Evolutionary conservation across 2,797 vertebrate genomes (phyloP), one percentile per base, ranked within the genome.

Genomic region (Peromyscus attwateri): DNA sequence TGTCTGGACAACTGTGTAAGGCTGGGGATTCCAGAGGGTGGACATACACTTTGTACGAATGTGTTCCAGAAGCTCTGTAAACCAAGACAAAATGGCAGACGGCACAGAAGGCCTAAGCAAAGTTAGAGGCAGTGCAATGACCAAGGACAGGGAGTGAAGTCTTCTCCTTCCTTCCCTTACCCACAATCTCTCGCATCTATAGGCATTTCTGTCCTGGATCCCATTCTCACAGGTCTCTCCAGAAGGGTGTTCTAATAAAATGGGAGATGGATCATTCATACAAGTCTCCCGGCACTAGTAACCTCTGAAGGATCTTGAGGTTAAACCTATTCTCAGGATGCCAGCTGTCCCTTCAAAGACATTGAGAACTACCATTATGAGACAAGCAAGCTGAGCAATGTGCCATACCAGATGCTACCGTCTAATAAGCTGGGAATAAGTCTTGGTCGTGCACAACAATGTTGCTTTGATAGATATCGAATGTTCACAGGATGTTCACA

Each of bases 301-400:
- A 91, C 40, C 73, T 84, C 81, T 40, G 31, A 46, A 87, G 76
- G 60, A 84, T 49, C 76, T 84, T 49, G 16, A 94, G 37, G 70
- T 77, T 89, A 97, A 94, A 83, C 12, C 6, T 83, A 68, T 87
- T 73, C 91, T 64, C 14, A 57, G 92, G 93, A 97, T 68, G n/a
- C 82, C 4, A 85, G 60, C 55, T 46, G 21, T 76, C 91, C 90
- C 60, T 95, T 60, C 60, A 81, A 93, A 93, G 40, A 85, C 34
- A 82, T 70, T 40, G 66, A 95, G 85, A 95, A 89, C 52, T 57
- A 91, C 87, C 60, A 57, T 76, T 76, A 70, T 25, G 29, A 95
- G 25, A 91, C 85, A 95, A 94, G 73, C 52, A 68, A 83, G 23
- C 52, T 85, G 84, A 60, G 16, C 21, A 19, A 21, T 70, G 25